Evolutionary conservation across 2,888 invertebrate genomes (phyloP).

Genomic region (Tethea ocularis): DNA sequence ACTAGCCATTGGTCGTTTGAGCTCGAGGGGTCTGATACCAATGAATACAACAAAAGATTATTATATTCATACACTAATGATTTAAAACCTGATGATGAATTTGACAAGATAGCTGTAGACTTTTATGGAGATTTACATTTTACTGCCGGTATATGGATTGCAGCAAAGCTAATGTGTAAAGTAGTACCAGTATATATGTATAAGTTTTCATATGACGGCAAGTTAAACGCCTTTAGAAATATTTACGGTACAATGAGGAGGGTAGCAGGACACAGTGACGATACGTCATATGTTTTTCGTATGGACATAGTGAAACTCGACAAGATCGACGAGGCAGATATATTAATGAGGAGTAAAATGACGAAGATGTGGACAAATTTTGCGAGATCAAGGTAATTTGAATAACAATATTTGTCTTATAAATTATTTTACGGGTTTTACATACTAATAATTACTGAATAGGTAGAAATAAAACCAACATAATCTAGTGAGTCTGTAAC

Average conservation of each 20-base stretch:
- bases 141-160: slow-evolving; percentile 44
- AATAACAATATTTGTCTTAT: neutral
- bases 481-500: too few species aligned
- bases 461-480: too few species aligned
- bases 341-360: slow-evolving; percentile 37
- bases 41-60: slow-evolving; percentile 30
- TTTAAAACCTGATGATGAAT: slow-evolving; percentile 24
- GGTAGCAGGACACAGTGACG: slow-evolving; percentile 56
- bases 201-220: slow-evolving; percentile 53
- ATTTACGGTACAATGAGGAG: slow-evolving; percentile 32
- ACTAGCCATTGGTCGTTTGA: slow-evolving; percentile 36
- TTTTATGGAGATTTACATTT: slow-evolving; percentile 58
- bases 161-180: slow-evolving; percentile 35
- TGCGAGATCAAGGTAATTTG: slow-evolving; percentile 56
- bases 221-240: slow-evolving; percentile 39
- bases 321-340: slow-evolving; percentile 25
- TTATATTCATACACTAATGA: slow-evolving; percentile 20
- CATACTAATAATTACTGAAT: too few species aligned
- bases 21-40: slow-evolving; percentile 30
- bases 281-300: slow-evolving; percentile 35
- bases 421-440: neutral
- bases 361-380: slow-evolving; percentile 60
- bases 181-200: slow-evolving; percentile 48
- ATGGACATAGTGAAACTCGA: slow-evolving; percentile 8
- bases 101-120: slow-evolving; percentile 41